Conservation (phyloP, 2,113 vertebrate species). For the Leucosticte australis region DNA sequence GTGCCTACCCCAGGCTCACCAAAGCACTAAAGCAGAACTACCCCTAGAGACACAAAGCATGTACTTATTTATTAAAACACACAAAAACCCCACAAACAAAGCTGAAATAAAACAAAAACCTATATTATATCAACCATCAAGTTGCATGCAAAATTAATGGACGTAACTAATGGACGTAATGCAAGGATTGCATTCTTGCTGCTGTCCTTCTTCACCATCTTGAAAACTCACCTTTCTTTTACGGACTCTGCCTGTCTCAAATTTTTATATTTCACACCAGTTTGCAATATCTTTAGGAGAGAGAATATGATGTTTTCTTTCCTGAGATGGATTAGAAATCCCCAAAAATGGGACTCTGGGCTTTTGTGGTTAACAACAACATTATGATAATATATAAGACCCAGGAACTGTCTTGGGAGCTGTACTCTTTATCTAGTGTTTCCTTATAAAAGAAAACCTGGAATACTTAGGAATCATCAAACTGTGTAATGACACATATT, state of each 20-base stretch:
- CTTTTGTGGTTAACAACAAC: not conserved
- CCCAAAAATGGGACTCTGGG: not conserved
- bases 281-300: not conserved
- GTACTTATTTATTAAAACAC: not conserved
- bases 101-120: not conserved
- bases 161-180: too few species aligned
- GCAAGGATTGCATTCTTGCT: not conserved
- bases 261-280: not conserved
- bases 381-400: not conserved
- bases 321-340: not conserved
- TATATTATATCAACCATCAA: not conserved
- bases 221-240: not conserved
- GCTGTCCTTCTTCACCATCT: not conserved
- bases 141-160: not conserved
- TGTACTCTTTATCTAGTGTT: not conserved
- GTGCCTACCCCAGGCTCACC: not conserved
- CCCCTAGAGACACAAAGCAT: not conserved
- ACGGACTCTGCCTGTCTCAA: not conserved
- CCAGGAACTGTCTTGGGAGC: not conserved
- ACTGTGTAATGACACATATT: not conserved
- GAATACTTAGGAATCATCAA: not conserved
- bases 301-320: not conserved
- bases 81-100: not conserved
- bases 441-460: not conserved
- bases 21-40: not conserved